Percentiles rank a stretch among this genome's conserved stretches.
Evolutionary conservation across 2,797 vertebrate genomes (phyloP).

Genomic region (Chelmon rostratus): DNA sequence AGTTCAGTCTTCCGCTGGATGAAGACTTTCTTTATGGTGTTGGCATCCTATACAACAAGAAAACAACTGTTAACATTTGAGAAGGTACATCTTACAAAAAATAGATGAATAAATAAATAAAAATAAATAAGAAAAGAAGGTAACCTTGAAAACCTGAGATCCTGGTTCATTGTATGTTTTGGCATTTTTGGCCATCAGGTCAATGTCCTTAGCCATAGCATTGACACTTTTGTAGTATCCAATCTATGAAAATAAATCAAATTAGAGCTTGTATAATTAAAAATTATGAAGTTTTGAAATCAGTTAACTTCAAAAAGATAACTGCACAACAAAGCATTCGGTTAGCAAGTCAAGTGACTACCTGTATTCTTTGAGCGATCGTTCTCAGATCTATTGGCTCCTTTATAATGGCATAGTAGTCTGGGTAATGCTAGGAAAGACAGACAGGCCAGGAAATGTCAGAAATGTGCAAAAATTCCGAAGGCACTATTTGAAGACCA

Average conservation of each 20-base stretch:
- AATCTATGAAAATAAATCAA: conserved; percentile 81
- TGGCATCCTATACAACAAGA: conserved; percentile 92
- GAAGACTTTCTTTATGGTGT: conserved; percentile 98
- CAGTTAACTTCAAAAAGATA: background rate
- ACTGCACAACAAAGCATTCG: background rate
- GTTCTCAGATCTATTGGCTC: conserved; percentile 98
- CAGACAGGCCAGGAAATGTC: background rate
- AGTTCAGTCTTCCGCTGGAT: conserved; percentile 96
- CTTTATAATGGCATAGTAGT: conserved; percentile 99
- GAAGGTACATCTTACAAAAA: background rate
- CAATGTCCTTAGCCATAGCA: conserved; percentile 97
- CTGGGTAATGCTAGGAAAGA: conserved; percentile 95
- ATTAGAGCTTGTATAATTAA: background rate
- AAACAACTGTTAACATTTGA: background rate
- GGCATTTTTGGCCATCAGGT: conserved; percentile 98
- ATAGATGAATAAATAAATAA: background rate
- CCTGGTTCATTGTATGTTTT: conserved; percentile 99
- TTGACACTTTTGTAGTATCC: conserved; percentile 95
- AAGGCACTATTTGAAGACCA: background rate
- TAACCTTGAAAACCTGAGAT: conserved; percentile 99
- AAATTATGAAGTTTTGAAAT: background rate
- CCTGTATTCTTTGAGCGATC: conserved; percentile 98
- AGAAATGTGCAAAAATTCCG: background rate
- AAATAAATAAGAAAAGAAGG: background rate
- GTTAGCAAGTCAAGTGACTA: conserved; percentile 58